Base-by-base conservation (phyloP, 2,797 vertebrate species). In the Pipistrellus kuhlii region DNA sequence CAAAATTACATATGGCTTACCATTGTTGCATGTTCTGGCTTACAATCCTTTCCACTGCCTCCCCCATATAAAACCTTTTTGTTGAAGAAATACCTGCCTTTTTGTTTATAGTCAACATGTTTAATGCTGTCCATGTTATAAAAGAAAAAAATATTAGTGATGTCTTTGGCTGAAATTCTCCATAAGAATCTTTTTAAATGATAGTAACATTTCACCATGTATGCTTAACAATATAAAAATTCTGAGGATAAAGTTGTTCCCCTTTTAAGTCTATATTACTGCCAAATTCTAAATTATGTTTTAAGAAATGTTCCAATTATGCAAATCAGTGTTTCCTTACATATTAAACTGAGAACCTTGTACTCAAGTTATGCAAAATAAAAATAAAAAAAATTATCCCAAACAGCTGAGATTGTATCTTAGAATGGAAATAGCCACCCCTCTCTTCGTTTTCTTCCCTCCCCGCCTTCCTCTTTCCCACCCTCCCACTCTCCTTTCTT, bases 231-330 rank as follows among this genome's bases (percentile, higher is more conserved):
- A 88, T 48, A 81, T 6, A 93, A 83, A 76, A 92, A 78, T 84
- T 75, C 35, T 75, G 12, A 69, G 12, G 48, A 85, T 25, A 48
- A 88, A 86, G 5, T 35, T 89, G 93, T 55, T 35, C 10, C n/a
- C 2, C 13, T 0, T 0, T 27, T 82, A 90, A 84, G 32, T 64
- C 32, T 85, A 66, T n/a, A n/a, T 69, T 68, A 27, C 71, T 94
- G 75, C 41, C 76, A 95, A 94, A 90, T 85, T 91, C 64, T 81
- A 95, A 92, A 73, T 83, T 88, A 38, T 69, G 55, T 86, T 87
- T 95, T 93, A 30, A 78, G 53, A 93, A 95, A 55, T 62, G 55
- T 53, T 89, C 91, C n/a, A 71, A 59, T 94, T 92, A 92, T 66
- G 30, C 46, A 94, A 92, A 93, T 81, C 15, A 48, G 75, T 59